Percentiles rank a stretch among this genome's conserved stretches.
phyloP scores from a whole-genome alignment of 2,113 vertebrate species.

The Pachycephala philippinensis region DNA sequence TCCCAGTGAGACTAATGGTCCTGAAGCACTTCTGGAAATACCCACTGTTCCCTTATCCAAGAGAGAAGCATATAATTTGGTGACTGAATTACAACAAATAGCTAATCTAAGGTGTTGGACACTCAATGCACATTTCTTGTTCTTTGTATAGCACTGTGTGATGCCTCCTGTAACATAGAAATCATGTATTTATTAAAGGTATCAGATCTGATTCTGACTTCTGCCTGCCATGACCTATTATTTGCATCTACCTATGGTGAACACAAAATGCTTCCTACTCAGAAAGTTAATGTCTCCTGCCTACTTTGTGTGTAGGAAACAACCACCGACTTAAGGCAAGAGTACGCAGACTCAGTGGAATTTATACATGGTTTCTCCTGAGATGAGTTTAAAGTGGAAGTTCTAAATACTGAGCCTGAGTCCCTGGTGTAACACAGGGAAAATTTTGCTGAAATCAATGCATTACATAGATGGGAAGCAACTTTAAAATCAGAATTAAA shows the following conservation, averaged over 20 bases:
- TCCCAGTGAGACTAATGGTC: not conserved
- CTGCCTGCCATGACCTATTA: not conserved
- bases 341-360: not conserved
- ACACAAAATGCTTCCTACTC: not conserved
- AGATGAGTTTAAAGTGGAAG: not conserved
- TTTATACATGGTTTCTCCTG: not conserved
- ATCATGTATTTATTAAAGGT: not conserved
- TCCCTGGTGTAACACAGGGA: not conserved
- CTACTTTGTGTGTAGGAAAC: not conserved
- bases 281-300: not conserved
- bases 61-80: not conserved
- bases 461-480: not conserved
- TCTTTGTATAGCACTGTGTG: not conserved
- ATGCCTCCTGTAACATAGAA: not conserved
- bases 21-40: not conserved
- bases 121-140: not conserved
- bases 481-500: not conserved
- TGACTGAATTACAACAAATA: not conserved
- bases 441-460: not conserved
- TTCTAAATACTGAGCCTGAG: not conserved
- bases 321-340: not conserved
- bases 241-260: not conserved
- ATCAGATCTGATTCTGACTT: not conserved
- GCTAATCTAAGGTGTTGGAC: not conserved
- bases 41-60: not conserved